Evolutionary conservation across 2,888 invertebrate genomes (phyloP).

Genomic region (Cephus pygmeus): DNA sequence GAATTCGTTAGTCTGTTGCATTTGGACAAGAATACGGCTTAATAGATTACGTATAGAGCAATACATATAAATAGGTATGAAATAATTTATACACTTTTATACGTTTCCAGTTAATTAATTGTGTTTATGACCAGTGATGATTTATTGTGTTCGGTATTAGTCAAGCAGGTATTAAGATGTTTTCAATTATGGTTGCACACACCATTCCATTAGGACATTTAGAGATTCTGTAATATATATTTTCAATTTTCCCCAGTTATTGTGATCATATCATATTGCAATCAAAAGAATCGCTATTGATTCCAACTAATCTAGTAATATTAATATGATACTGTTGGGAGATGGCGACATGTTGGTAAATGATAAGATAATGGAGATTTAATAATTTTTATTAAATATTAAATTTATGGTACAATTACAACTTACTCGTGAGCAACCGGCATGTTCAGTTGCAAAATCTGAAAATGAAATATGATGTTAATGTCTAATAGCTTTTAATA

Average conservation of each 20-base stretch:
- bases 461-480: slow-evolving; percentile 26
- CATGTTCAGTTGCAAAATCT: slow-evolving; percentile 55
- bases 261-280: neutral
- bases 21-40: neutral
- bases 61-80: neutral
- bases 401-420: neutral
- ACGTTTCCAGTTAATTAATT: neutral
- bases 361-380: neutral
- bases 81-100: neutral
- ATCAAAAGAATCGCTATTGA: neutral
- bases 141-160: neutral
- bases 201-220: neutral
- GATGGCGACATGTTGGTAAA: neutral
- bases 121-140: neutral
- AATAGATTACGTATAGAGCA: neutral
- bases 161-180: neutral
- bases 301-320: neutral
- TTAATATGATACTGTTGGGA: neutral
- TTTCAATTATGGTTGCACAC: neutral
- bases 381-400: neutral
- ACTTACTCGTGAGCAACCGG: slow-evolving; percentile 28
- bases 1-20: neutral
- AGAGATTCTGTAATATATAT: neutral
- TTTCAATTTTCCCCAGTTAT: neutral
- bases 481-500: neutral